Evolutionary conservation across 2,797 vertebrate genomes (phyloP), one percentile per base, ranked within the genome.

Genomic region (Nyctalus aviator): DNA sequence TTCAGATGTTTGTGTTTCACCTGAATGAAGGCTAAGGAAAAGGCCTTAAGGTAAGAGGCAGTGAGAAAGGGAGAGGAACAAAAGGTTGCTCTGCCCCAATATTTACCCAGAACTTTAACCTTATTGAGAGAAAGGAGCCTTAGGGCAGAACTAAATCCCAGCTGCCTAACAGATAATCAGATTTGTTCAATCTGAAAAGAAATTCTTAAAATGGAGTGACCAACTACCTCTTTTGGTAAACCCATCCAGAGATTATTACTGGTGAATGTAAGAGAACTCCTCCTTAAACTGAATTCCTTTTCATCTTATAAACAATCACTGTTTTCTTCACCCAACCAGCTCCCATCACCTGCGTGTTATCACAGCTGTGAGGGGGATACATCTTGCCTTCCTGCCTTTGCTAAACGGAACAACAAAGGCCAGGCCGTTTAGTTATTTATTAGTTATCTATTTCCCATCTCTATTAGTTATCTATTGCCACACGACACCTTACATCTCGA

Each of bases 101-200:
- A 37, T 48, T 91, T 59, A 68, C 6, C 20, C 55, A 82, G 30
- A 77, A 77, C 1, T 62, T 69, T 48, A 93, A 78, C 72, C 76
- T 77, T 44, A 57, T 30, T 76, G 37, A 77, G 44, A 83, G 12
- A 91, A 94, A 84, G 7, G 41, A 71, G 25, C 20, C 46, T 53
- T 44, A 53, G 18, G 37, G 32, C 30, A 86, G 10, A 93, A 71
- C 57, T 79, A 50, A 84, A 84, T 55, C 21, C n/a, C 18, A 89
- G 7, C 44, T 86, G 72, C 76, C 44, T 89, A 41, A 25, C 46
- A 76, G 20, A 57, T 69, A 48, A 71, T 73, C 5, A 9, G 50
- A 32, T 76, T 41, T 89, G 37, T 68, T 90, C 46, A 90, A 23
- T n/a, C n/a, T 69, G 9, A 87, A 73, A 82, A 75, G n/a, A 84